Evolutionary conservation across 2,113 vertebrate genomes (phyloP).

Genomic region (Nanorana parkeri): DNA sequence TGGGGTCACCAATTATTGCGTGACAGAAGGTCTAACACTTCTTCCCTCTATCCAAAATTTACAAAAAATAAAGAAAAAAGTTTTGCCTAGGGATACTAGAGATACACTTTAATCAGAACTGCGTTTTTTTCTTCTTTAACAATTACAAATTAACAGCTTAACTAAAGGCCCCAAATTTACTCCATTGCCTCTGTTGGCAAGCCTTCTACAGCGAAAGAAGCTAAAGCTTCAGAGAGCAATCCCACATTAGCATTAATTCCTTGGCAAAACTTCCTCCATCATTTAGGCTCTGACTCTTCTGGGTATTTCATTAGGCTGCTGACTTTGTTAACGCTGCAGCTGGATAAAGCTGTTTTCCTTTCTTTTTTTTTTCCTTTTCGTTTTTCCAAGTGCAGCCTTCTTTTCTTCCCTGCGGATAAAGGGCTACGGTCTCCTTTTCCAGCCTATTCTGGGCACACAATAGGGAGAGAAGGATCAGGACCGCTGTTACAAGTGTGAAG

Average conservation of each 20-base stretch:
- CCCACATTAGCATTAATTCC: conserved; percentile 24
- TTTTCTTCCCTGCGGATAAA: conserved; percentile 67
- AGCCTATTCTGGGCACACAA: conserved; percentile 71
- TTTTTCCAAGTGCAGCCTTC: conserved; percentile 57
- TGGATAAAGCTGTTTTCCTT: conserved; percentile 53
- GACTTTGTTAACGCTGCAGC: conserved; percentile 49
- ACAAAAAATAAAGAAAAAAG: too few relatives aligned
- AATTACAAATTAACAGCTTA: too few relatives aligned
- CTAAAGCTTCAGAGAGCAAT: conserved; percentile 5
- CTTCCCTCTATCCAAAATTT: too few relatives aligned
- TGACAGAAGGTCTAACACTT: too few relatives aligned
- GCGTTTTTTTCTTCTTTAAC: too few relatives aligned
- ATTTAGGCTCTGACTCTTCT: conserved; percentile 39
- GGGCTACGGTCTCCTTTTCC: conserved; percentile 70
- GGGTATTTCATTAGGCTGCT: conserved; percentile 49
- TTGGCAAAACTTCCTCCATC: conserved; percentile 40
- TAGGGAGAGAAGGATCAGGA: conserved; percentile 68
- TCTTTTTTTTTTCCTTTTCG: conserved; percentile 28
- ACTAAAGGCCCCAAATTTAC: too few relatives aligned
- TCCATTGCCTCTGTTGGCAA: too few relatives aligned
- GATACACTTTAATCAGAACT: too few relatives aligned
- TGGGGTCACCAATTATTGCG: too few relatives aligned
- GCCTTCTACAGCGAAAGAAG: background rate
- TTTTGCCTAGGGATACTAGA: too few relatives aligned
- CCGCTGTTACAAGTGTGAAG: conserved; percentile 74